These are phyloP conservation scores for Promerops cafer DNA, from an alignment of 2,113 vertebrate genomes.

Conservation along the genomic window DNA sequence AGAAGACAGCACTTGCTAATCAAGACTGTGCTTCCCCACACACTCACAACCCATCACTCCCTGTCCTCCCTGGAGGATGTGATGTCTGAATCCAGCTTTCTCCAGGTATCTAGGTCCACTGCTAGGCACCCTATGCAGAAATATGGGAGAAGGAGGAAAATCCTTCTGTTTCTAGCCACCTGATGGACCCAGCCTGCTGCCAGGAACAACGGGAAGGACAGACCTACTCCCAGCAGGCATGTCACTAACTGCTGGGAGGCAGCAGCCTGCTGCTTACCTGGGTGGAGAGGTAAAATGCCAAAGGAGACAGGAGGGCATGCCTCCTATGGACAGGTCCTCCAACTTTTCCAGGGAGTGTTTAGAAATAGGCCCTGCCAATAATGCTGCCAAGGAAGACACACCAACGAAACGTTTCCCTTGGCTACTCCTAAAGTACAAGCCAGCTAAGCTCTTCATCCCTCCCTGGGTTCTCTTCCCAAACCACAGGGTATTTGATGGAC, in stretches of 20 bases:
- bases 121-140: neutral
- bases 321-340: neutral
- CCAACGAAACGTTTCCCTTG: neutral
- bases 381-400: neutral
- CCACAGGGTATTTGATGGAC: neutral
- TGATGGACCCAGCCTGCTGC: neutral
- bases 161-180: rapidly evolving
- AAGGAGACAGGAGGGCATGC: neutral
- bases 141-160: neutral
- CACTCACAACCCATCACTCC: neutral
- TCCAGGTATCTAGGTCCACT: neutral
- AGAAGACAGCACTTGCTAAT: neutral
- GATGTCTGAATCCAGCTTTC: neutral
- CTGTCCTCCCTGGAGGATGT: rapidly evolving
- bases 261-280: neutral
- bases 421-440: neutral
- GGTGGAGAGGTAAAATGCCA: neutral
- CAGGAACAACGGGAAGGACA: neutral
- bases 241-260: neutral
- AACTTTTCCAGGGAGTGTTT: neutral
- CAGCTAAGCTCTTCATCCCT: slow-evolving; percentile 14
- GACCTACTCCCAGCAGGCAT: neutral
- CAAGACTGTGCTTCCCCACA: neutral
- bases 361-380: slow-evolving; percentile 1
- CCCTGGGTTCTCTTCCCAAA: slow-evolving; percentile 5